phyloP scores from a whole-genome alignment of 2,797 vertebrate species.

The Diceros bicornis region DNA sequence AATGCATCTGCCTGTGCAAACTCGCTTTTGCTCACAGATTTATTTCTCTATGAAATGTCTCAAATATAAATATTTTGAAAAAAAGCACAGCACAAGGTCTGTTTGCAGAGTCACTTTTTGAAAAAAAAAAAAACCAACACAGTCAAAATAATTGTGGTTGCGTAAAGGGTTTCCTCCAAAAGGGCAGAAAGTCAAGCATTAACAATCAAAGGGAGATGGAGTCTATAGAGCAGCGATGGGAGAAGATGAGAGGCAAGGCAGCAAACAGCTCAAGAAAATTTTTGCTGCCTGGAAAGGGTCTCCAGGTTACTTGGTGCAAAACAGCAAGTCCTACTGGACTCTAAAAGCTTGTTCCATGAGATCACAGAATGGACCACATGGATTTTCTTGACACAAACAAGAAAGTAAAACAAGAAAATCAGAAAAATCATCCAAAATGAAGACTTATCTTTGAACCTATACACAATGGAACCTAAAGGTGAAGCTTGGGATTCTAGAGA shows the following conservation, averaged over 20 bases:
- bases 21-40: neutral
- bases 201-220: neutral
- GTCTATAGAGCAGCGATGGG: neutral
- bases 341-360: slow-evolving; percentile 6
- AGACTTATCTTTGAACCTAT: slow-evolving; percentile 31
- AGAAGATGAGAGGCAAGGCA: neutral
- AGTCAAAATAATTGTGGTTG: neutral
- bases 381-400: neutral
- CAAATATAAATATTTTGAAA: slow-evolving; percentile 58
- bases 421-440: slow-evolving; percentile 51
- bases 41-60: slow-evolving; percentile 48
- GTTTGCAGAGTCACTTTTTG: slow-evolving; percentile 16
- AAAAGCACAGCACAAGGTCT: neutral
- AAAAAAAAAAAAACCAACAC: neutral
- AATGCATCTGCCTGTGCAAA: neutral
- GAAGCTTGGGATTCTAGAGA: slow-evolving; percentile 61
- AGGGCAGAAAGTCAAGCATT: neutral
- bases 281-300: neutral
- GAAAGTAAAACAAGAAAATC: slow-evolving; percentile 26
- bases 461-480: slow-evolving; percentile 72
- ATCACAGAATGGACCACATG: neutral
- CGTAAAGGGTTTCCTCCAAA: neutral
- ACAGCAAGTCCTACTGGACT: neutral
- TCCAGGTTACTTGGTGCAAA: neutral
- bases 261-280: neutral